Conservation (phyloP, 2,113 vertebrate genomes). For the Nannobrachium achirus region DNA sequence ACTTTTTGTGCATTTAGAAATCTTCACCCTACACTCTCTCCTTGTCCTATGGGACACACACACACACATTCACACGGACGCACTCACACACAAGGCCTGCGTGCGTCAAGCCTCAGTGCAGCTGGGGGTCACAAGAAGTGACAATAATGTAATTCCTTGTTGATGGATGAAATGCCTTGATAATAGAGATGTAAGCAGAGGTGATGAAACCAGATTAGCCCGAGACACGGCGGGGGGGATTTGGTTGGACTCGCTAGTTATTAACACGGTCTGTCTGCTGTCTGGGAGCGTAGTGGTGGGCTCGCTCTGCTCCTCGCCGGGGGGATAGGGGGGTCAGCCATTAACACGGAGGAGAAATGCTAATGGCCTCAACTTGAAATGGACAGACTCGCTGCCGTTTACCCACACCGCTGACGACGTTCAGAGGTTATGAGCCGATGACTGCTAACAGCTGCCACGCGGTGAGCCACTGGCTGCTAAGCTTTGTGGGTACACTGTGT, state of each 20-base stretch:
- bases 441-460: conserved; percentile 33
- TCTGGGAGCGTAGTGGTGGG: conserved; percentile 61
- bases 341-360: conserved; percentile 79
- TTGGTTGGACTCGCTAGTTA: conserved; percentile 73
- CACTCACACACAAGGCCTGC: not conserved
- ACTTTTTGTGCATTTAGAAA: conserved; percentile 46
- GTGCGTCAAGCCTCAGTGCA: conserved; percentile 38
- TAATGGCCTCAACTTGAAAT: conserved; percentile 73
- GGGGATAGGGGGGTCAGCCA: conserved; percentile 77
- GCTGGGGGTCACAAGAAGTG: conserved; percentile 69
- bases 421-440: conserved; percentile 53
- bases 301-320: conserved; percentile 63
- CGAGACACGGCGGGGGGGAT: conserved; percentile 71
- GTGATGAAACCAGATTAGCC: conserved; percentile 84
- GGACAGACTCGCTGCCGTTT: conserved; percentile 64
- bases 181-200: conserved; percentile 86
- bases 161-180: conserved; percentile 82
- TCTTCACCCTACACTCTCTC: conserved; percentile 43
- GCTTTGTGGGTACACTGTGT: conserved; percentile 17
- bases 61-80: not conserved
- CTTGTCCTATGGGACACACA: conserved; percentile 35
- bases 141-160: conserved; percentile 81
- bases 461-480: conserved; percentile 28
- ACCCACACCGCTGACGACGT: conserved; percentile 64
- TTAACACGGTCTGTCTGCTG: conserved; percentile 71